phyloP scores from a whole-genome alignment of 2,888 invertebrate genomes.

The Hemithea aestivaria region DNA sequence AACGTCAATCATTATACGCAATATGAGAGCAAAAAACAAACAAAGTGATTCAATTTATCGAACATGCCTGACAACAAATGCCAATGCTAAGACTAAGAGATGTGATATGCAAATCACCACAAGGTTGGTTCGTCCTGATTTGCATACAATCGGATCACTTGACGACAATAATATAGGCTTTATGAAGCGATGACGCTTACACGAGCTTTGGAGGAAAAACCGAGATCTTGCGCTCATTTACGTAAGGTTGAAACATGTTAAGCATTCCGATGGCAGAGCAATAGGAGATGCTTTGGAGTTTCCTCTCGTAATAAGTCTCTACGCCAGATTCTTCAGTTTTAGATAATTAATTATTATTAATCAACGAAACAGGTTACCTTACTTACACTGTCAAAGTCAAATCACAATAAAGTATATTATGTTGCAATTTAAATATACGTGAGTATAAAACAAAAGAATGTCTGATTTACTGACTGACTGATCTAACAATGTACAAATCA shows the following conservation, averaged over 20 bases:
- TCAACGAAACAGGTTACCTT: too few species aligned
- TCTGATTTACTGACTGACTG: too few species aligned
- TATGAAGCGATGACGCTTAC: constrained; percentile 19
- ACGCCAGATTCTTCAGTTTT: too few species aligned
- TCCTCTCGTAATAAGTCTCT: too few species aligned
- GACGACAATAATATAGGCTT: constrained; percentile 34
- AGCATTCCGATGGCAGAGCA: constrained; percentile 5
- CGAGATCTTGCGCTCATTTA: constrained; percentile 7
- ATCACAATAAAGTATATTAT: too few species aligned
- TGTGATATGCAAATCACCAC: constrained; percentile 51
- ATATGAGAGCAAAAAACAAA: constrained; percentile 6
- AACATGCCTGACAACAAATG: constrained; percentile 34
- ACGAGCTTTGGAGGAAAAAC: constrained; percentile 15
- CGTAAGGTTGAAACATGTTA: constrained; percentile 5
- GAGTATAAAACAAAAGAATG: too few species aligned
- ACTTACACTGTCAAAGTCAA: too few species aligned
- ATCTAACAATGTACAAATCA: too few species aligned
- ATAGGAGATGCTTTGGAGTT: too few species aligned
- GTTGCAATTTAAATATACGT: too few species aligned
- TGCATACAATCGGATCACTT: constrained; percentile 61
- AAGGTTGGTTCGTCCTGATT: constrained; percentile 48
- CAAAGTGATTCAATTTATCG: constrained; percentile 24
- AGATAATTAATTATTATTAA: too few species aligned
- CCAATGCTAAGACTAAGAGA: constrained; percentile 41
- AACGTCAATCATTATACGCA: neutral